Percentiles rank a stretch among this genome's conserved stretches.
These are phyloP conservation scores for Gracilinanus agilis DNA, from an alignment of 2,113 vertebrate genomes.

Conservation along the genomic window DNA sequence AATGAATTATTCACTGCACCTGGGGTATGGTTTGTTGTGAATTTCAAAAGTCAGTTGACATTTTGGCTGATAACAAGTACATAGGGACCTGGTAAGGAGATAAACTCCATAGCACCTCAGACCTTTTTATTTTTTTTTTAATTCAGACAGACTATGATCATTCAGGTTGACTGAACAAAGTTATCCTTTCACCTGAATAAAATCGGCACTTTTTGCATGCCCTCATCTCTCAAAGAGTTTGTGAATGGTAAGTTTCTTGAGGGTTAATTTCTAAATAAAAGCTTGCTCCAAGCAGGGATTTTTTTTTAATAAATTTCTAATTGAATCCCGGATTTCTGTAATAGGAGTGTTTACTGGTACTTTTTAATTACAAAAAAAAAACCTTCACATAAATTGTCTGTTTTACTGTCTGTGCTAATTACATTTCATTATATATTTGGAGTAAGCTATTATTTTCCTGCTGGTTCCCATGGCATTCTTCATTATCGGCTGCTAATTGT, in stretches of 20 bases:
- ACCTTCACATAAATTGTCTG: constrained; percentile 84
- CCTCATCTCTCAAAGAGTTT: constrained; percentile 15
- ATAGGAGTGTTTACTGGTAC: constrained; percentile 83
- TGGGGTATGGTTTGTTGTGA: constrained; percentile 46
- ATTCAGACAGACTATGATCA: constrained; percentile 5
- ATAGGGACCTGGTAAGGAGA: not conserved
- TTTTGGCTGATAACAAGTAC: constrained; percentile 43
- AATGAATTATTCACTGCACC: constrained; percentile 17
- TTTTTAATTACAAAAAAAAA: constrained; percentile 81
- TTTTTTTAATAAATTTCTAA: constrained; percentile 73
- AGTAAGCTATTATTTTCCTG: constrained; percentile 87
- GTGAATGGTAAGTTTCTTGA: constrained; percentile 16
- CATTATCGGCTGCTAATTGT: constrained; percentile 88
- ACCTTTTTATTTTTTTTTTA: constrained; percentile 32
- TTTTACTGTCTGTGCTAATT: constrained; percentile 89
- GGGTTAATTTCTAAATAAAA: constrained; percentile 76
- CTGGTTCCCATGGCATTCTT: constrained; percentile 88
- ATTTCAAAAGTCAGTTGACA: constrained; percentile 48
- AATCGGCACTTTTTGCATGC: constrained; percentile 15
- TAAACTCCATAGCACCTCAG: not conserved
- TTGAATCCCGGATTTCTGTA: constrained; percentile 79
- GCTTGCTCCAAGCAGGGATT: constrained; percentile 71
- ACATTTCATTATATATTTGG: constrained; percentile 86
- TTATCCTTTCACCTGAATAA: constrained; percentile 46
- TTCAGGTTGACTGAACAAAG: constrained; percentile 53